Base-by-base conservation (phyloP, 2,888 invertebrate genomes). In the Amphipoea oculea region DNA sequence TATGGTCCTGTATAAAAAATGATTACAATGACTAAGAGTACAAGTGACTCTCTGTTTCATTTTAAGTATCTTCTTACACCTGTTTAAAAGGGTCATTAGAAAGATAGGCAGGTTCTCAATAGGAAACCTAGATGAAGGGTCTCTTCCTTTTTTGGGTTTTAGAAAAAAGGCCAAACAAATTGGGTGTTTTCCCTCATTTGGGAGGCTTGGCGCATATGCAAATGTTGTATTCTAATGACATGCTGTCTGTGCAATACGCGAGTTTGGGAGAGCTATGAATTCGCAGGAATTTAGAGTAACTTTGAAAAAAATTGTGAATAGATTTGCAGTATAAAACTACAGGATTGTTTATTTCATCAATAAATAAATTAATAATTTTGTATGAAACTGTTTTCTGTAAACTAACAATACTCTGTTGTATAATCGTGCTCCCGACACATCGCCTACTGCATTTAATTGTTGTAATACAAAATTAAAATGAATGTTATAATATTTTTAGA, bases 361-460 rank as follows among this genome's bases (percentile, higher is more conserved):
- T 66, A 71, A 42, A 40, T 71, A n/a, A 63, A 40, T n/a, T 40
- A 40, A 42, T 71, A 65, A 65, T 40, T 71, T 40, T 40, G 6
- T 40, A 71, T 63, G 17, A 62, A 62, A n/a, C n/a, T n/a, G 36
- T 48, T 73, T 45, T 12, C 9, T 62, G 23, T 57, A 45, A 75
- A 36, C 23, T 75, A 0, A 40, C 11, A 54, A 57, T 51, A 51
- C 23, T 51, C 4, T 51, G 4, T 51, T 70, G 51, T 51, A 45
- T 36, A 23, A 17, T 11, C 60, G 36, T 4, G 57, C 7, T 76
- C 57, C 57, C 48, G 11, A 17, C 14, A 57, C 45, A 23, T 84
- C 86, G 86, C 69, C 29, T 73, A 69, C 42, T 81, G 86, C 73
- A 73, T 17, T 29, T 81, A 62, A 14, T 17, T 81, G 62, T 62